Conservation (phyloP, 2,888 invertebrate species). For the Apomyelois bistriatella region DNA sequence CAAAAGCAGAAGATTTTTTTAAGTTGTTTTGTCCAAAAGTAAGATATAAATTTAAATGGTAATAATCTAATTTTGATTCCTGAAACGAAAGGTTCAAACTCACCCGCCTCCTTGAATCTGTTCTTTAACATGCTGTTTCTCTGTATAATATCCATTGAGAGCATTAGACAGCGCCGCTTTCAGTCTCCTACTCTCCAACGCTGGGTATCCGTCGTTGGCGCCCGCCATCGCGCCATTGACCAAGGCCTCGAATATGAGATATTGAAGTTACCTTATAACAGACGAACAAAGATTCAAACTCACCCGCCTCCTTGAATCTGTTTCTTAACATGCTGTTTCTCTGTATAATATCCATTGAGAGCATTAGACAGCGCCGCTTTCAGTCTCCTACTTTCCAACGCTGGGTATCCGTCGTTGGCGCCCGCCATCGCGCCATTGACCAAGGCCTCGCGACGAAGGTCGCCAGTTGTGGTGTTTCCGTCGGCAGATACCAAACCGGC, state of each 20-base stretch:
- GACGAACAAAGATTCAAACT: no score
- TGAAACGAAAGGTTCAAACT: no score
- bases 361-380: slow-evolving; percentile 87
- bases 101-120: slow-evolving; percentile 93
- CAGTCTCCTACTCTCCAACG: slow-evolving; percentile 88
- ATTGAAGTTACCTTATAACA: no score
- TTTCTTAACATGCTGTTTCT: slow-evolving; percentile 96
- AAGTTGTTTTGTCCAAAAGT: no score
- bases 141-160: slow-evolving; percentile 92
- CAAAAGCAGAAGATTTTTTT: no score
- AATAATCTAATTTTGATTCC: no score
- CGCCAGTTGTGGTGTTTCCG: slow-evolving; percentile 55
- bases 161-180: slow-evolving; percentile 87
- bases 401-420: slow-evolving; percentile 83
- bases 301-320: slow-evolving; percentile 93
- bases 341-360: slow-evolving; percentile 92
- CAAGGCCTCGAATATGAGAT: slow-evolving; percentile 64
- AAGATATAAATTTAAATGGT: no score
- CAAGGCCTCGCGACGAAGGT: slow-evolving; percentile 62
- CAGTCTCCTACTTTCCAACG: slow-evolving; percentile 88
- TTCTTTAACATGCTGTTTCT: slow-evolving; percentile 96
- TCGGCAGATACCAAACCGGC: slow-evolving; percentile 64
- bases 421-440: slow-evolving; percentile 68
- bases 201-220: slow-evolving; percentile 83
- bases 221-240: slow-evolving; percentile 68